These are phyloP conservation scores for Hemiprocne comata DNA, from an alignment of 2,113 vertebrate species.

Conservation along the genomic window DNA sequence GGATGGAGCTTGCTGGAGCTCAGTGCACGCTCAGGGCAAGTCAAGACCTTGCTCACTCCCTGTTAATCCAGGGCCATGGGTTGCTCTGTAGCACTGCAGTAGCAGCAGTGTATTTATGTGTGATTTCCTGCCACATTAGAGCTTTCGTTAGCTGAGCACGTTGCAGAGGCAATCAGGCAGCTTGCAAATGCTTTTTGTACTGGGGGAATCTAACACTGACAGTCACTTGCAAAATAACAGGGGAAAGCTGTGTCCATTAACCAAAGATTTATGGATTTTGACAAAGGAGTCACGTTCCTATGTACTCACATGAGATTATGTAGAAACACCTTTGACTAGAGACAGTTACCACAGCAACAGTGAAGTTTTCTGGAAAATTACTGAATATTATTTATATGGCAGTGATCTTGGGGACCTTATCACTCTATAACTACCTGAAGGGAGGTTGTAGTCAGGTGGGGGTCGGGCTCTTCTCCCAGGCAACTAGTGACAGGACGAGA, in stretches of 20 bases:
- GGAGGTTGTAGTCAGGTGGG: no score
- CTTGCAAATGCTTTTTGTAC: neutral
- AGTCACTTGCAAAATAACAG: neutral
- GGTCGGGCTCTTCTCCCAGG: no score
- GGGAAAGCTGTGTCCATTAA: neutral
- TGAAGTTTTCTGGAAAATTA: neutral
- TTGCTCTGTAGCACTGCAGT: neutral
- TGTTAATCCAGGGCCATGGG: neutral
- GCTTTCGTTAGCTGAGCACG: neutral
- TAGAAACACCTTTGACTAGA: neutral
- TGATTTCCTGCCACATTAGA: neutral
- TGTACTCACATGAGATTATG: neutral
- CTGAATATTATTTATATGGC: neutral
- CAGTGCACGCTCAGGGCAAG: neutral
- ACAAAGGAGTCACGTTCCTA: neutral
- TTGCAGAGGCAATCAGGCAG: neutral
- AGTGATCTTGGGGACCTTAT: no score
- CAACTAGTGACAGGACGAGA: no score
- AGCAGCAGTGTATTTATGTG: neutral
- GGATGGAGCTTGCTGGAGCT: neutral
- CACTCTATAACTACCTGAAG: no score
- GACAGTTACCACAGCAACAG: conserved; percentile 28
- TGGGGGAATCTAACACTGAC: neutral
- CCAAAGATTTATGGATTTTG: neutral
- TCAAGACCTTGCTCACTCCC: neutral